Conservation (phyloP, 2,888 invertebrate genomes). For the Leptinotarsa juncta region DNA sequence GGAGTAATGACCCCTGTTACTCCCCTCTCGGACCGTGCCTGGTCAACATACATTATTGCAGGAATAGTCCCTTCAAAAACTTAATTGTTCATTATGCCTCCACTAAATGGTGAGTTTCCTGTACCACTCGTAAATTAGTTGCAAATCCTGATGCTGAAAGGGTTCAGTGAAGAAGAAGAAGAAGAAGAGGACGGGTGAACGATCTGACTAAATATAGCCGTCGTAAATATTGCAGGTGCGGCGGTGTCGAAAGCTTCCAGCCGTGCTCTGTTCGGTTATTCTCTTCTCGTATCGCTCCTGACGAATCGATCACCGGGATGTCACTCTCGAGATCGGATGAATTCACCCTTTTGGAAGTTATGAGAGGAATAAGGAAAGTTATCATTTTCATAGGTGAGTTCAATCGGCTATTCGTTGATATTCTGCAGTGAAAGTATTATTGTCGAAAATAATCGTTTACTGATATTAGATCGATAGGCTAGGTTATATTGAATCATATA, state of each 20-base stretch:
- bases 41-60: neutral
- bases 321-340: constrained; percentile 2
- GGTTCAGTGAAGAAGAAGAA: constrained; percentile 38
- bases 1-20: no score
- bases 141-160: constrained; percentile 47
- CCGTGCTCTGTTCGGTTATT: constrained; percentile 25
- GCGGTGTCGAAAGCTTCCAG: constrained; percentile 51
- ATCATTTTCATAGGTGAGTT: neutral
- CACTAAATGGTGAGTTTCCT: constrained; percentile 50
- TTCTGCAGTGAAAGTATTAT: no score
- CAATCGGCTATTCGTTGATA: neutral
- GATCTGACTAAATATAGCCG: constrained; percentile 53
- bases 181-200: constrained; percentile 43
- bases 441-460: no score
- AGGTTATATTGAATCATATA: no score
- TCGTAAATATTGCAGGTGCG: constrained; percentile 57
- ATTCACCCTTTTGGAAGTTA: constrained; percentile 2
- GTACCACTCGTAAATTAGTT: constrained; percentile 51
- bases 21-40: no score
- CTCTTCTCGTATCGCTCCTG: constrained; percentile 28
- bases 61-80: constrained; percentile 3
- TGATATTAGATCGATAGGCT: no score
- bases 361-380: neutral
- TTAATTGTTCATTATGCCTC: constrained; percentile 39
- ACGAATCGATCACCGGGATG: constrained; percentile 30